Evolutionary conservation across 1,140 invertebrate genomes (phyloP).

Genomic region (Drosophila eugracilis): DNA sequence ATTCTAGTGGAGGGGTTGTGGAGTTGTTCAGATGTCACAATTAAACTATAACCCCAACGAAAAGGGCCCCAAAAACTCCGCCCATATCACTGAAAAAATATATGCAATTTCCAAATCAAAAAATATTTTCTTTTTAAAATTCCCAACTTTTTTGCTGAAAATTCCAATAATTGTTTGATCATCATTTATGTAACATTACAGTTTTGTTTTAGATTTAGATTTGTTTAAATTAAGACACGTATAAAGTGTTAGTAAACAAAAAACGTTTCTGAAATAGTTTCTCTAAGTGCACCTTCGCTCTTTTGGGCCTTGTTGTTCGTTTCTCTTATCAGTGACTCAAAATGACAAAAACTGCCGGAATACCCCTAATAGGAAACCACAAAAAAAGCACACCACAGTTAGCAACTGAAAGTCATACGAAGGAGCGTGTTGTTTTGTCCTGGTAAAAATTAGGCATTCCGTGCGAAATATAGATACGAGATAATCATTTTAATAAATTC

Average conservation of each 20-base stretch:
- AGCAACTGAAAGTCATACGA: slow-evolving; percentile 2
- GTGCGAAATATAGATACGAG: slow-evolving; percentile 79
- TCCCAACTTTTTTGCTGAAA: background rate
- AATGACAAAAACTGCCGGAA: slow-evolving; percentile 35
- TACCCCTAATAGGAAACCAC: slow-evolving; percentile 27
- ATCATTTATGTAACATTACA: too few relatives aligned
- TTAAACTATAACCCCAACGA: slow-evolving; percentile 74
- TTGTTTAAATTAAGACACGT: too few relatives aligned
- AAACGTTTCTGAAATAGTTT: background rate
- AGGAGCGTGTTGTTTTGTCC: slow-evolving; percentile 20
- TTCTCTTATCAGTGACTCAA: slow-evolving; percentile 38
- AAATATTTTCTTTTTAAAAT: background rate
- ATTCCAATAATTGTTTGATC: too few relatives aligned
- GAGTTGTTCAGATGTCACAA: slow-evolving; percentile 54
- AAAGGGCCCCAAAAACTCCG: slow-evolving; percentile 23
- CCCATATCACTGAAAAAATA: slow-evolving; percentile 7
- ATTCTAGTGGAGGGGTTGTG: slow-evolving; percentile 3
- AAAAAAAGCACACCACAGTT: slow-evolving; percentile 10
- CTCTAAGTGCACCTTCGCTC: slow-evolving; percentile 18
- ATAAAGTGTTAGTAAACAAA: too few relatives aligned
- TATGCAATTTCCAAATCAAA: background rate
- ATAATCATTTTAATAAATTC: slow-evolving; percentile 84
- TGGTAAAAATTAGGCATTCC: slow-evolving; percentile 75
- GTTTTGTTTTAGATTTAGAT: too few relatives aligned
- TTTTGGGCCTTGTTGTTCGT: slow-evolving; percentile 7